Evolutionary conservation across 1,140 invertebrate genomes (phyloP), one percentile per base, ranked within the genome.

Genomic region (Oreohelix idahoensis): DNA sequence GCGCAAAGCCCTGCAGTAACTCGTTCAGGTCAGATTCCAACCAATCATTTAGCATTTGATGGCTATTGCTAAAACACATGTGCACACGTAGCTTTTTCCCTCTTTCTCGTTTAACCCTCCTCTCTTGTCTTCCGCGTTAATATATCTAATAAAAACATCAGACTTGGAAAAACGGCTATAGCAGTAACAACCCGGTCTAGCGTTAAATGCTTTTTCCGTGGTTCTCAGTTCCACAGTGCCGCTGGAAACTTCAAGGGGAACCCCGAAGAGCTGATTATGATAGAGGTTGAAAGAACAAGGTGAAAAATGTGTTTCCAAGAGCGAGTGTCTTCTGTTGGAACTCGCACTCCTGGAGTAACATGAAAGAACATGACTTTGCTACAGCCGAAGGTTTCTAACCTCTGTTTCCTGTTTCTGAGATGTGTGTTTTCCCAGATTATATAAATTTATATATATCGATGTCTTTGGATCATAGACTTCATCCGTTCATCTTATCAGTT

Each of bases 1-100:
- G 39, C 17, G 29, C 32, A 15, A 20, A 4, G 15, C 4, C 39
- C 11, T 39, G 49, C 10, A n/a, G 39, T 15, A 45, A 8, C 29
- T 73, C 29, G 15, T 32, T 20, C 26, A 81, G 51, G 4, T n/a
- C n/a, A 26, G 32, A 26, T 29, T 69, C 35, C 45, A 35, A 51
- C 51, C 35, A 81, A 73, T 74, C 66, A 42, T 49, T 81, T 73
- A 71, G n/a, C 23, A 39, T 73, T 74, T 73, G 42, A 81, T 73
- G 32, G 70, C 42, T 45, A 81, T 81, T 51, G 51, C 36, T 36
- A 74, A 82, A 74, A 75, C 80, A 82, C 23, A 63, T 39, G 70
- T 45, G 35, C 23, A 29, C 63, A 32, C 2, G 70, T 73, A 15
- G 4, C 36, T 15, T 45, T 45, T 53, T 58, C 8, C 5, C 74